Conservation (phyloP, 2,797 vertebrate species). For the Pangasius djambal region DNA sequence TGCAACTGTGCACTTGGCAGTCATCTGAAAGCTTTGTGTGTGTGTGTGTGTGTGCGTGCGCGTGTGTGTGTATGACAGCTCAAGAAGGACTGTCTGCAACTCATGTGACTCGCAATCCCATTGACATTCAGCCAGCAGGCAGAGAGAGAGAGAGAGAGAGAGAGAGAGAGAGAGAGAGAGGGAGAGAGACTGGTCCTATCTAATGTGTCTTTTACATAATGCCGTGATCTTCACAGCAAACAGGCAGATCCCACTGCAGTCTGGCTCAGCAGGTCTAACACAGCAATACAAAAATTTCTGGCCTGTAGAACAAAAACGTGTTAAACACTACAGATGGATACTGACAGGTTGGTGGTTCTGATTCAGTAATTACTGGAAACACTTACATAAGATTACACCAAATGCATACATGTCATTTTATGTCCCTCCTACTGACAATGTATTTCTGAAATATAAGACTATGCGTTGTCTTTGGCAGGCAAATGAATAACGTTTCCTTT, state of each 20-base stretch:
- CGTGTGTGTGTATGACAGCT: background rate
- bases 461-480: background rate
- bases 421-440: background rate
- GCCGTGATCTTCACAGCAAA: slow-evolving; percentile 9
- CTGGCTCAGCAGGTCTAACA: slow-evolving; percentile 17
- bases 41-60: background rate
- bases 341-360: background rate
- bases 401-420: background rate
- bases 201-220: slow-evolving; percentile 34
- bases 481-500: background rate
- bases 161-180: background rate
- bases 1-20: slow-evolving; percentile 4
- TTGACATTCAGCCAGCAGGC: background rate
- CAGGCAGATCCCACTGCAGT: background rate
- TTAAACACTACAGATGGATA: background rate
- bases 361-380: background rate
- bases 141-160: background rate
- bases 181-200: background rate
- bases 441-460: background rate
- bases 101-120: slow-evolving; percentile 19
- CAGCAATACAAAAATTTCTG: background rate
- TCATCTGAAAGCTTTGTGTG: slow-evolving; percentile 8
- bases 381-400: background rate
- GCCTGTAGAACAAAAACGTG: background rate
- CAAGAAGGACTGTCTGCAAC: slow-evolving; percentile 11